A percentile compares a stretch with the other conserved stretches of the same genome.
These are phyloP conservation scores for Tachuris rubrigastra DNA, from an alignment of 2,113 vertebrate genomes.

Conservation along the genomic window DNA sequence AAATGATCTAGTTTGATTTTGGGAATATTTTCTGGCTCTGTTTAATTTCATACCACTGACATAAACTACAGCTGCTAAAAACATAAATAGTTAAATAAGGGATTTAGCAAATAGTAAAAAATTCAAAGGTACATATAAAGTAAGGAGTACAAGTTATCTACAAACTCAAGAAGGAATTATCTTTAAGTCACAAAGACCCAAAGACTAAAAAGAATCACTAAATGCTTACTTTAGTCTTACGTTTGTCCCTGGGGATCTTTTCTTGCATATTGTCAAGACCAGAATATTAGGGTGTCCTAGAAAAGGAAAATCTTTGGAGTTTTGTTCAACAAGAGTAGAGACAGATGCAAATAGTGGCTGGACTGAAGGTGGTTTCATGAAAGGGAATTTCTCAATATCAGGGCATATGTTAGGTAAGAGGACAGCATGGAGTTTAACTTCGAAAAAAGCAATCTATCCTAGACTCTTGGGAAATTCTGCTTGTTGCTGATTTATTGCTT, in stretches of 20 bases:
- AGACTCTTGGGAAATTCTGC: not conserved
- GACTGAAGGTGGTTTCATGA: not conserved
- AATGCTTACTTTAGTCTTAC: not conserved
- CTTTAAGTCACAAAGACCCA: not conserved
- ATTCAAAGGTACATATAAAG: not conserved
- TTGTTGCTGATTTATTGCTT: constrained; percentile 6
- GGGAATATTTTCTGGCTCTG: not conserved
- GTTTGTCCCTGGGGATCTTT: not conserved
- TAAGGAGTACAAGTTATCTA: not conserved
- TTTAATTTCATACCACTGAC: not conserved
- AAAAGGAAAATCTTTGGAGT: not conserved
- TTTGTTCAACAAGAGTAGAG: not conserved
- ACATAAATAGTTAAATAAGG: not conserved
- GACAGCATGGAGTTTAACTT: not conserved
- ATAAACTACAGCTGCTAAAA: not conserved
- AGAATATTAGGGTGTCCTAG: not conserved
- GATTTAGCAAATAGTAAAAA: not conserved
- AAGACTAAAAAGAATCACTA: not conserved
- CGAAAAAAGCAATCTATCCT: not conserved
- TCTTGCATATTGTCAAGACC: not conserved
- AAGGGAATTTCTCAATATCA: not conserved
- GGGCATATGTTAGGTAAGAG: not conserved
- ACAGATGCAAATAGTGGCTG: not conserved
- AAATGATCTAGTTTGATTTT: not conserved
- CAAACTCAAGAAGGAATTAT: not conserved